Conservation (phyloP, 2,888 invertebrate species). For the Eristalis pertinax region DNA sequence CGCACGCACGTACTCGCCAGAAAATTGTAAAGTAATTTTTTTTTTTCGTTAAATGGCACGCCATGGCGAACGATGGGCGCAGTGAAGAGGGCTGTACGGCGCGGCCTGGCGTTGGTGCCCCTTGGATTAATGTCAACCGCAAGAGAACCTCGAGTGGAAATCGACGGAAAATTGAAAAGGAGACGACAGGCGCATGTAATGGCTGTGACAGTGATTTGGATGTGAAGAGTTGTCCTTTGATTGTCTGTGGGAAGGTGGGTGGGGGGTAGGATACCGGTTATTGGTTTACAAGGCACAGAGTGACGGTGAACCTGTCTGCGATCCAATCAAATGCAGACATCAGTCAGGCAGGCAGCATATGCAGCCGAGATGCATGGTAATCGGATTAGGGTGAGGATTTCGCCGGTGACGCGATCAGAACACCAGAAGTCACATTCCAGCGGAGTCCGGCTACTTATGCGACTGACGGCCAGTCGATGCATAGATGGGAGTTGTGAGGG, state of each 20-base stretch:
- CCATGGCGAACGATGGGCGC: slow-evolving; percentile 15
- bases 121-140: slow-evolving; percentile 68
- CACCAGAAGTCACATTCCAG: neutral
- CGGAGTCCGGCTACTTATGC: neutral
- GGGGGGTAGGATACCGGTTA: slow-evolving; percentile 22
- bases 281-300: slow-evolving; percentile 36
- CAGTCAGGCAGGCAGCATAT: slow-evolving; percentile 31
- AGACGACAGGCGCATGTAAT: slow-evolving; percentile 18
- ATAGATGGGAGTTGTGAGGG: neutral
- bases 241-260: neutral
- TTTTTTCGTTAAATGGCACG: slow-evolving; percentile 28
- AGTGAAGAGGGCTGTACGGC: too few species aligned
- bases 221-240: slow-evolving; percentile 40
- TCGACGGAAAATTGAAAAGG: slow-evolving; percentile 66
- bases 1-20: slow-evolving; percentile 70
- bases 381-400: slow-evolving; percentile 44
- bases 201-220: slow-evolving; percentile 19
- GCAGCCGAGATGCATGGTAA: slow-evolving; percentile 40
- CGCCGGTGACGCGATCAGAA: neutral
- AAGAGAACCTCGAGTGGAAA: slow-evolving; percentile 57
- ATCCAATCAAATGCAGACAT: slow-evolving; percentile 41
- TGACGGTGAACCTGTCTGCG: slow-evolving; percentile 22
- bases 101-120: slow-evolving; percentile 3
- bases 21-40: slow-evolving; percentile 71
- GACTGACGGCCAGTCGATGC: neutral